phyloP scores from a whole-genome alignment of 1,140 invertebrate genomes.

The Trichonephila inaurata region DNA sequence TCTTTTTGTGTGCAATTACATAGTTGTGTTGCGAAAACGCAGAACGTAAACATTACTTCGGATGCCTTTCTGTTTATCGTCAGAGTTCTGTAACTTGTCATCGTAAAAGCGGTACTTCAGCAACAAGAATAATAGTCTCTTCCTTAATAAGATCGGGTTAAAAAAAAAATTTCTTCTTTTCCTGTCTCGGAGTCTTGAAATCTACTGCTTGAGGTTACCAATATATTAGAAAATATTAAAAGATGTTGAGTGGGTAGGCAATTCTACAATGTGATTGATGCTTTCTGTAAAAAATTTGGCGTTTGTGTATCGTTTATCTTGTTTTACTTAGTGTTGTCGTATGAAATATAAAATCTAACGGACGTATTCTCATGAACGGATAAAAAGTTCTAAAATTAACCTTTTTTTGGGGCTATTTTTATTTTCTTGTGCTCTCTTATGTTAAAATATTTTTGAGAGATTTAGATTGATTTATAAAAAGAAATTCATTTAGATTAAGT shows the following conservation, averaged over 20 bases:
- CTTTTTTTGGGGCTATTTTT: too few relatives aligned
- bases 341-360: neutral
- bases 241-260: neutral
- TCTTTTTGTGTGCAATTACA: neutral
- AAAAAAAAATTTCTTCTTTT: neutral
- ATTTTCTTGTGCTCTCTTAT: too few relatives aligned
- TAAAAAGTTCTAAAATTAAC: too few relatives aligned
- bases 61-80: slow-evolving; percentile 36
- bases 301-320: neutral
- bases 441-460: too few relatives aligned
- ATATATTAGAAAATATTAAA: slow-evolving; percentile 28
- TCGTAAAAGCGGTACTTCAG: neutral
- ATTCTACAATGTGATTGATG: slow-evolving; percentile 7
- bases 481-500: too few relatives aligned
- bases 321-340: neutral
- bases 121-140: slow-evolving; percentile 1
- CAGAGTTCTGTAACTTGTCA: slow-evolving; percentile 4
- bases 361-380: too few relatives aligned
- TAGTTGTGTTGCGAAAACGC: slow-evolving; percentile 25
- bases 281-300: neutral
- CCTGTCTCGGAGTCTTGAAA: neutral
- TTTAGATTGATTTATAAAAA: too few relatives aligned
- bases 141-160: slow-evolving; percentile 35
- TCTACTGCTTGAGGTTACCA: neutral
- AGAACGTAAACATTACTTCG: slow-evolving; percentile 21